These are phyloP conservation scores for Peromyscus aztecus DNA, from an alignment of 2,797 vertebrate genomes.

Conservation along the genomic window DNA sequence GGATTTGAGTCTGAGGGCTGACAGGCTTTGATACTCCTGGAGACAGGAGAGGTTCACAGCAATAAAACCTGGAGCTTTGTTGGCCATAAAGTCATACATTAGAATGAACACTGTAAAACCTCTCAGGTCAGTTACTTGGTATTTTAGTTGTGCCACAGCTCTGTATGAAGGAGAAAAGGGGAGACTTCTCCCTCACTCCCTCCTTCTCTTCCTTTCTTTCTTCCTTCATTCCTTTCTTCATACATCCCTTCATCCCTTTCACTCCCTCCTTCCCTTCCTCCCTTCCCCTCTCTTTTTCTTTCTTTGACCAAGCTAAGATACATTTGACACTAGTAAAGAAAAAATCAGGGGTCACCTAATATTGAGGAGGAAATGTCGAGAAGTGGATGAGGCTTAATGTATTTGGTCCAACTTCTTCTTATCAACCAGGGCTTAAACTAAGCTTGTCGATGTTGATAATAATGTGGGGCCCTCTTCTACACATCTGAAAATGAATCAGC, in stretches of 20 bases:
- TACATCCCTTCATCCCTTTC: no score
- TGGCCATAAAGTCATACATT: not conserved
- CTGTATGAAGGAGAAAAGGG: not conserved
- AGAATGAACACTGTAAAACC: not conserved
- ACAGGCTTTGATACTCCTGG: not conserved
- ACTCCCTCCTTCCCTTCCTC: not conserved
- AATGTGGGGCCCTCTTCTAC: slow-evolving; percentile 40
- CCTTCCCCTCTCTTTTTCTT: not conserved
- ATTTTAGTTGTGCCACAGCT: not conserved
- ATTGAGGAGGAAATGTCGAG: slow-evolving; percentile 31
- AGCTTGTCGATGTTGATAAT: slow-evolving; percentile 55
- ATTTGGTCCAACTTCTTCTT: not conserved
- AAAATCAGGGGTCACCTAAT: slow-evolving; percentile 24
- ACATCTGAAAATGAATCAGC: slow-evolving; percentile 46
- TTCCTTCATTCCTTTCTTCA: no score
- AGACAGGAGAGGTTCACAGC: not conserved
- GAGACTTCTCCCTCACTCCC: fast-evolving
- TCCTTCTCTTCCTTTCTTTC: not conserved
- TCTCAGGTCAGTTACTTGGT: not conserved
- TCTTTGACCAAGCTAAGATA: slow-evolving; percentile 2
- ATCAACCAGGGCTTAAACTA: not conserved
- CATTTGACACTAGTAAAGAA: slow-evolving; percentile 38
- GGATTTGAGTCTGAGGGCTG: not conserved
- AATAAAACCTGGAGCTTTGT: not conserved
- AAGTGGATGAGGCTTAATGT: not conserved